Evolutionary conservation across 2,797 vertebrate species (phyloP), one percentile per base, ranked within the genome.

Genomic region (Acestrorhynchus altus): DNA sequence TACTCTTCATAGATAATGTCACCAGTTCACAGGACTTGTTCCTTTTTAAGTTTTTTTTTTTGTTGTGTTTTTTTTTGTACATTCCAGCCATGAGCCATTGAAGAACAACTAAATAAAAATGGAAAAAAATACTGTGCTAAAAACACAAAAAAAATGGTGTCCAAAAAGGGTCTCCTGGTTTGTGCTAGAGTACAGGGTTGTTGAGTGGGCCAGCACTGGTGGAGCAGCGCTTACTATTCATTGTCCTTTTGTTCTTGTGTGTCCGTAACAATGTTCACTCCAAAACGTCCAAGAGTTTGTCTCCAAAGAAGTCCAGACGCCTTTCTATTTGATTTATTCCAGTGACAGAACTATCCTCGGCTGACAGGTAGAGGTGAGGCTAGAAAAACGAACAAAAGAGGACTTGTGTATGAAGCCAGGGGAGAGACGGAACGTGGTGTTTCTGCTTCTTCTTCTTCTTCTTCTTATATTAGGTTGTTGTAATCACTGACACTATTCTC

Each of bases 11-110:
- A 79, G 76, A 76, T 86, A 82, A 84, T 78, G 64, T 84, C 78
- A 78, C 84, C 80, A 80, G 77, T 83, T 82, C 77, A 78, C 85
- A 83, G 80, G 57, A 80, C 67, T 65, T 80, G 73, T 78, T 57
- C n/a, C n/a, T n/a, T n/a, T n/a, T n/a, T n/a, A n/a, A n/a, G n/a
- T 35, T 6, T 6, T 77, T 69, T 81, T 77, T 78, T 54, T 78
- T 77, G 46, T 39, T 46, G 52, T 35, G 54, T 74, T 49, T 39
- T 86, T 84, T 90, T 87, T 90, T 83, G 84, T 91, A 92, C 92
- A 93, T 93, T 94, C 92, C 87, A 90, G 89, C 88, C 91, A 91
- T 94, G 92, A 89, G 89, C 92, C 92, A 87, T 89, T 91, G 91
- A 88, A 92, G 92, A 85, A 88, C n/a, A 78, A 68, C 77, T 54